Evolutionary conservation across 2,113 vertebrate species (phyloP).

Genomic region (Pluvianellus socialis): DNA sequence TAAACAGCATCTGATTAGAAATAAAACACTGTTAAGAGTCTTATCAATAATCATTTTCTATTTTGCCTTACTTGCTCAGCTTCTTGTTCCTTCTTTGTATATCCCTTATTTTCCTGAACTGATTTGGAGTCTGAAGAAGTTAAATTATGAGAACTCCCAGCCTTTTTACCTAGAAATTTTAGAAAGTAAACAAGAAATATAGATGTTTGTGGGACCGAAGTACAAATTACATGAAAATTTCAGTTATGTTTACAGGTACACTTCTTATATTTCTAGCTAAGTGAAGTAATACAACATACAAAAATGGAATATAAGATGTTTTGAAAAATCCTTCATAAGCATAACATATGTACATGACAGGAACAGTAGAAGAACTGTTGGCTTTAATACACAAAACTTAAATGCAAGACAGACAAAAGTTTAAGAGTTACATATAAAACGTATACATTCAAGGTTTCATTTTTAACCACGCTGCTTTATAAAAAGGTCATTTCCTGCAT

Average conservation of each 20-base stretch:
- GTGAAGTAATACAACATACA: neutral
- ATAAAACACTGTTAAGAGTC: neutral
- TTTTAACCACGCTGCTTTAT: neutral
- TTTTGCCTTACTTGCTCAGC: conserved; percentile 81
- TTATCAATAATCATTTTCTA: neutral
- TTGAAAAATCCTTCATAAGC: neutral
- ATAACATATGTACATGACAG: neutral
- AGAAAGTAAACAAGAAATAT: neutral
- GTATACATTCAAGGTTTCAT: neutral
- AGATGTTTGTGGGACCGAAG: neutral
- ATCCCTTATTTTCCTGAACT: conserved; percentile 74
- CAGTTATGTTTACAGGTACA: accelerated
- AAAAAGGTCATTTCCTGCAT: neutral
- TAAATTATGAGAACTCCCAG: conserved; percentile 79
- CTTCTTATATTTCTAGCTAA: neutral
- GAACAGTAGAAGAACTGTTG: neutral
- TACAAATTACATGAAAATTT: neutral
- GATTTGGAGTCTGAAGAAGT: conserved; percentile 75
- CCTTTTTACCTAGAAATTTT: conserved; percentile 79
- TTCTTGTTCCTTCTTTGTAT: conserved; percentile 77
- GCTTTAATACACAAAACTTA: neutral
- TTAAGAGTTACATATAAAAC: neutral
- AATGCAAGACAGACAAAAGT: neutral
- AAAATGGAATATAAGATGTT: neutral
- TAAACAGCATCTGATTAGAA: neutral